Evolutionary conservation across 2,888 invertebrate species (phyloP).

Genomic region (Lithophane socia): DNA sequence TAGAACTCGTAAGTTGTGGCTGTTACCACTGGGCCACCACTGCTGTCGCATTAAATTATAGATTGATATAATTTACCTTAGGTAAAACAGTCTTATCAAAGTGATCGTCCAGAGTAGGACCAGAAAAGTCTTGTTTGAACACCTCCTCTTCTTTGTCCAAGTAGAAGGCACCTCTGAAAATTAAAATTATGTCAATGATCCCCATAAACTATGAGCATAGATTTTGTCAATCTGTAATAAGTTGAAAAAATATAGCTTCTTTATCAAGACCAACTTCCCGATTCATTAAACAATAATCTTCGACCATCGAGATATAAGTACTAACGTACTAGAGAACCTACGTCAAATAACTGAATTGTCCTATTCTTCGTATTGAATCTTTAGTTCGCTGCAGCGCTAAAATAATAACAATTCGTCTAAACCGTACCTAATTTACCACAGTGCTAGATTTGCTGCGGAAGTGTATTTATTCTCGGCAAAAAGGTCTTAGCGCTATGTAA

Average conservation of each 20-base stretch:
- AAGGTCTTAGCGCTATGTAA: too few species aligned
- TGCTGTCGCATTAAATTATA: not conserved
- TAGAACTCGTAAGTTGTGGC: too few species aligned
- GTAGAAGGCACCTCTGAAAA: constrained; percentile 97
- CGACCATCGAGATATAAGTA: not conserved
- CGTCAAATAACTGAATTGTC: too few species aligned
- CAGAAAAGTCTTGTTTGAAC: constrained; percentile 97
- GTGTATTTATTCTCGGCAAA: too few species aligned
- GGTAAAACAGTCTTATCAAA: constrained; percentile 99
- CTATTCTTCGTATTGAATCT: too few species aligned
- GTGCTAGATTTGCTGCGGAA: too few species aligned
- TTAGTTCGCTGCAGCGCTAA: too few species aligned
- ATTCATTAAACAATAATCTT: not conserved
- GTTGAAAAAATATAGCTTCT: not conserved
- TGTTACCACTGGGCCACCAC: too few species aligned
- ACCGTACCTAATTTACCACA: too few species aligned
- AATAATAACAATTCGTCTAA: too few species aligned
- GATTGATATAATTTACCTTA: constrained; percentile 88
- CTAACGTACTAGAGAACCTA: too few species aligned
- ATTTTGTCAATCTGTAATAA: not conserved
- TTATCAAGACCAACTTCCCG: not conserved
- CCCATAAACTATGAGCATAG: not conserved
- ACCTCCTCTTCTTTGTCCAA: constrained; percentile 98
- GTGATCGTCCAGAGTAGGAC: constrained; percentile 99
- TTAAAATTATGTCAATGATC: not conserved